Evolutionary conservation across 1,140 invertebrate genomes (phyloP), one percentile per base, ranked within the genome.

Genomic region (Drosophila guanche): DNA sequence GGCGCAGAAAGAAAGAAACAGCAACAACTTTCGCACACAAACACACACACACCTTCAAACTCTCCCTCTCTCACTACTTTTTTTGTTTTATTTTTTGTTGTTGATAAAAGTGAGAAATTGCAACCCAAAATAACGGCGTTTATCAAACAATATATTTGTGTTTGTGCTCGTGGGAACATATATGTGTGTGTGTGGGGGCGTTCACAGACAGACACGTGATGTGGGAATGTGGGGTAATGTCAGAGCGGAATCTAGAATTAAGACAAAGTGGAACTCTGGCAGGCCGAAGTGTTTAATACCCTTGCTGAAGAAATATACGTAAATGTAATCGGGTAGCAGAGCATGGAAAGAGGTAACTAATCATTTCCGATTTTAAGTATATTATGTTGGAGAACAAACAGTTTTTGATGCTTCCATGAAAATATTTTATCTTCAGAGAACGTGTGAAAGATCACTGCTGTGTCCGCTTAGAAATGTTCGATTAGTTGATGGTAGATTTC

Each of bases 61-160:
- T 43, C 14, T 42, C 41, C 22, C 25, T 56, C 4, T 16, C 25
- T 2, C 50, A 6, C 7, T n/a, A 14, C 14, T 33, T 66, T 58
- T 41, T 45, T 37, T 51, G 33, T 37, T 57, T 65, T 45, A 27
- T 46, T 20, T 16, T 20, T 41, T 66, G 20, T 75, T 70, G 69
- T 52, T 81, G 83, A 86, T 86, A 86, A 86, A 74, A 70, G 74
- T 66, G 71, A 45, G 67, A 76, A 76, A 74, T 48, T 77, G 84
- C 63, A 74, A 61, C 73, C 63, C 61, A 50, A 81, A 86, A 77
- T 80, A 77, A 62, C 73, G 68, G 60, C 65, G 63, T 67, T 88
- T 80, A 60, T 72, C 51, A 73, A 54, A 51, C 20, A 37, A 37
- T 12, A 4, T 33, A 29, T 33, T 20, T 54, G 29, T 10, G 46